Evolutionary conservation across 2,113 vertebrate genomes (phyloP), one percentile per base, ranked within the genome.

Genomic region (Apodemus speciosus): DNA sequence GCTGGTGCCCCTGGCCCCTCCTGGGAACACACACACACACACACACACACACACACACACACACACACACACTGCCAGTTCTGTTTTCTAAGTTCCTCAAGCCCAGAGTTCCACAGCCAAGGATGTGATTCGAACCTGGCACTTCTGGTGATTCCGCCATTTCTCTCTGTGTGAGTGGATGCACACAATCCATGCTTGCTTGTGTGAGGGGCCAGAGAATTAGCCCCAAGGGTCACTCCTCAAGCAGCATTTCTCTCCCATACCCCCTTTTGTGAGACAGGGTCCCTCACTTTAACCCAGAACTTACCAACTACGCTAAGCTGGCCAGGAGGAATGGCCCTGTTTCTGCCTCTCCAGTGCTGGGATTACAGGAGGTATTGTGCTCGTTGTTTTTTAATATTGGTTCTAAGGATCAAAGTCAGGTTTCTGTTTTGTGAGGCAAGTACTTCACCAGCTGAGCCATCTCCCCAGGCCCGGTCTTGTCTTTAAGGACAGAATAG

Each of bases 1-100:
- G 23, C n/a, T 32, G 14, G 27, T 40, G 8, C 35, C 62, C 49
- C 11, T 51, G 13, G 0, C 7, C 32, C 11, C 1, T 32, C 35
- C 20, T 40, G 23, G 0, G 11, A 46, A 35, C 40, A 18, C 2
- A n/a, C 21, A 18, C 2, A n/a, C 21, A 35, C 40, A 18, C 2
- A n/a, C 21, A 35, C 40, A 18, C 2, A n/a, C 21, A 35, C 40
- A 18, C 2, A n/a, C 21, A 35, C 40, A 18, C 2, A n/a, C 21
- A 35, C 40, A 18, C 2, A n/a, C 21, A 35, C 40, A 18, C 2
- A n/a, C 21, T 10, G 6, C 68, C 1, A 0, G 14, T 23, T 51
- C 51, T 62, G 76, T 68, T n/a, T 56, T 18, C 81, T 27, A 51
- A 56, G 16, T 56, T 20, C 56, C 56, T 56, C 16, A 56, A 4